Evolutionary conservation across 1,140 invertebrate species (phyloP).

Genomic region (Rhopalosiphum maidis): DNA sequence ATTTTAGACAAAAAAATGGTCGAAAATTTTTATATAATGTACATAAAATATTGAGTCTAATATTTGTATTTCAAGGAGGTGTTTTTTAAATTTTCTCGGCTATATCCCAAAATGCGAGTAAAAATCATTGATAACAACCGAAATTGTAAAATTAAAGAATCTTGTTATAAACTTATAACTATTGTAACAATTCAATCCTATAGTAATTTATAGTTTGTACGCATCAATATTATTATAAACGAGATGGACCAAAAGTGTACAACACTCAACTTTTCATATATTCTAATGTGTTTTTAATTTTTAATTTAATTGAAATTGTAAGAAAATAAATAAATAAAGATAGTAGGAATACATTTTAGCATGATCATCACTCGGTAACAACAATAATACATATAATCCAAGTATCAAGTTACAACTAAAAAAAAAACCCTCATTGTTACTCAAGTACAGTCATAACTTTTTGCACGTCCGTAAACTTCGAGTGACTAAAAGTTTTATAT

Average conservation of each 20-base stretch:
- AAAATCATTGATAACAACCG: background rate
- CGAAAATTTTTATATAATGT: background rate
- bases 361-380: background rate
- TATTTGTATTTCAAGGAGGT: background rate
- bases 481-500: background rate
- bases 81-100: background rate
- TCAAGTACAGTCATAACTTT: conserved; percentile 16
- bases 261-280: background rate
- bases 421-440: background rate
- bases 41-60: background rate
- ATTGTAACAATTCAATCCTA: background rate
- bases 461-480: background rate
- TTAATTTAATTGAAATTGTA: background rate
- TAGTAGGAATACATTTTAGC: background rate
- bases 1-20: background rate
- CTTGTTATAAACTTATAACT: background rate
- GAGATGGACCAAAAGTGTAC: background rate
- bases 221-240: background rate
- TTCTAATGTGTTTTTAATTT: background rate
- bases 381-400: background rate
- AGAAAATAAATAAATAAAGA: background rate
- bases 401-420: conserved; percentile 8
- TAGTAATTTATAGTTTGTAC: background rate
- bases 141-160: background rate
- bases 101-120: background rate